Percentiles rank a stretch among this genome's conserved stretches.
Evolutionary conservation across 1,140 invertebrate genomes (phyloP).

Genomic region (Vanessa tameamea): DNA sequence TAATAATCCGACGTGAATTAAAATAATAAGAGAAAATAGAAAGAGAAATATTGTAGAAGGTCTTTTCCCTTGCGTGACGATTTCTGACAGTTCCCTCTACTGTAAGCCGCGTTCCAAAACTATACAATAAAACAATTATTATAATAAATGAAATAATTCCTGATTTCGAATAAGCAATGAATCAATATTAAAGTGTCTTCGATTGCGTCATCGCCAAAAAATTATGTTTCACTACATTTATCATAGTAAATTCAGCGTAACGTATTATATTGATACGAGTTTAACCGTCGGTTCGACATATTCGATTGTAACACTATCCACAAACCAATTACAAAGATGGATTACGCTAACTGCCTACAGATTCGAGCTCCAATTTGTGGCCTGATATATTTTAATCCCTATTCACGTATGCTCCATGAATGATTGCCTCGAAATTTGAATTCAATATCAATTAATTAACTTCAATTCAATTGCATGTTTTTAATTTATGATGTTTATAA

Average conservation of each 20-base stretch:
- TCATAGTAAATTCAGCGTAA: background rate
- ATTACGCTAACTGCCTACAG: conserved; percentile 59
- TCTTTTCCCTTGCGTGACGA: too few species aligned
- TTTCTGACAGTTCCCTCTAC: too few species aligned
- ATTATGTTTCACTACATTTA: background rate
- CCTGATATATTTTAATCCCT: conserved; percentile 72
- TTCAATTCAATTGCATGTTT: conserved; percentile 36
- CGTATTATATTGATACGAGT: background rate
- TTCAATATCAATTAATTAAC: conserved; percentile 51
- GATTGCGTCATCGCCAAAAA: background rate
- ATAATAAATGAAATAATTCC: too few species aligned
- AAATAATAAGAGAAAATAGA: too few species aligned
- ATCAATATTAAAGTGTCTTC: background rate
- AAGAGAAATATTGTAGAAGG: too few species aligned
- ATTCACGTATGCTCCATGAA: conserved; percentile 65
- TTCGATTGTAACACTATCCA: conserved; percentile 37
- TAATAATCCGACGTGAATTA: too few species aligned
- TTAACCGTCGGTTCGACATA: conserved; percentile 16
- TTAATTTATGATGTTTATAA: background rate
- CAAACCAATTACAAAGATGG: conserved; percentile 66
- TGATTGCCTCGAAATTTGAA: conserved; percentile 53
- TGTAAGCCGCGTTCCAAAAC: too few species aligned
- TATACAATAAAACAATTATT: too few species aligned
- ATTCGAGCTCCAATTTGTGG: conserved; percentile 66
- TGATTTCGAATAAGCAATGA: too few species aligned